Conservation (phyloP, 2,797 vertebrate species). For the Lepidocolaptes lacrymiger region DNA sequence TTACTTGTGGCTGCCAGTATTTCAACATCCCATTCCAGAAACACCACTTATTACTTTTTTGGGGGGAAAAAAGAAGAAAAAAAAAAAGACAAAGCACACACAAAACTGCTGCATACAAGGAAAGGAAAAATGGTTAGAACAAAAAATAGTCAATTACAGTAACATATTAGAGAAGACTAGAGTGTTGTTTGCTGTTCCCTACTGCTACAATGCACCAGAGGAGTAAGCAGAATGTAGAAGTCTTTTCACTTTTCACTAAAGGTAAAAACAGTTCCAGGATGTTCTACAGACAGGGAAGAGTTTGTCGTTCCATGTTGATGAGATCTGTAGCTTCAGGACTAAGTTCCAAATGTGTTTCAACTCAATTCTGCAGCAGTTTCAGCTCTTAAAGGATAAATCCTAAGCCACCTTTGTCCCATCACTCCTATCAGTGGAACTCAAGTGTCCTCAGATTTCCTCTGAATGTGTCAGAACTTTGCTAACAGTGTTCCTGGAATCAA, state of each 20-base stretch:
- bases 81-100: background rate
- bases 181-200: background rate
- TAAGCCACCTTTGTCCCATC: background rate
- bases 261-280: background rate
- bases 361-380: background rate
- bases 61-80: background rate
- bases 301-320: fast-evolving
- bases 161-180: background rate
- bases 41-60: background rate
- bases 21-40: background rate
- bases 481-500: background rate
- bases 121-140: background rate
- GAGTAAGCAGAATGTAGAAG: background rate
- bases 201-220: background rate
- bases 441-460: background rate
- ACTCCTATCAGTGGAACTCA: background rate
- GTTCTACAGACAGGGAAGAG: background rate
- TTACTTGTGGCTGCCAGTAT: background rate
- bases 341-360: background rate
- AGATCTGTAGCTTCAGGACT: background rate
- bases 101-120: background rate
- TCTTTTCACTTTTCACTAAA: background rate
- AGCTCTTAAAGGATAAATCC: background rate
- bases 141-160: background rate
- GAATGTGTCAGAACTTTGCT: background rate